A percentile compares a stretch with the other conserved stretches of the same genome.
Conservation (phyloP, 2,888 invertebrate species). For the Bruchidius siliquastri region DNA sequence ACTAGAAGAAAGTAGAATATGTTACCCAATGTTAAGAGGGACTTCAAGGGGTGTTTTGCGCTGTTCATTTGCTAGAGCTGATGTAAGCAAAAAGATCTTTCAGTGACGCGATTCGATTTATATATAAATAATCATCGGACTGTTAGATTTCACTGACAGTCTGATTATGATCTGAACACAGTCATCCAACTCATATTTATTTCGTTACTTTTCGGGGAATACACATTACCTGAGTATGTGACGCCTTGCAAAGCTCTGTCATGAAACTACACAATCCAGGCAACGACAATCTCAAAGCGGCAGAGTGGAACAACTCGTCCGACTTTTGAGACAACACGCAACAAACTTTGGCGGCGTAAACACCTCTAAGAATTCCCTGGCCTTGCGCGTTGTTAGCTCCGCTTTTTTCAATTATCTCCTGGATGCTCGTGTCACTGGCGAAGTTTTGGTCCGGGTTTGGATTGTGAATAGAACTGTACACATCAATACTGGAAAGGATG, state of each 20-base stretch:
- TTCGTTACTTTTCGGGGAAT: too few species aligned
- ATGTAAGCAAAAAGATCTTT: too few species aligned
- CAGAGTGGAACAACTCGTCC: slow-evolving; percentile 85
- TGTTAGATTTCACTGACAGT: too few species aligned
- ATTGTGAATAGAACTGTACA: slow-evolving; percentile 74
- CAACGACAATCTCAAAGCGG: slow-evolving; percentile 81
- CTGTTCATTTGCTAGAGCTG: too few species aligned
- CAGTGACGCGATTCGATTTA: too few species aligned
- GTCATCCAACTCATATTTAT: too few species aligned
- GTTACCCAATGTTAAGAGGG: too few species aligned
- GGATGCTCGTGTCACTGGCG: slow-evolving; percentile 65
- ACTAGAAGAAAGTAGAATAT: too few species aligned
- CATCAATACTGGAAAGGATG: slow-evolving; percentile 63
- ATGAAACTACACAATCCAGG: slow-evolving; percentile 80
- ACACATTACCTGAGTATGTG: slow-evolving; percentile 65
- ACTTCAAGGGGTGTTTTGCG: too few species aligned
- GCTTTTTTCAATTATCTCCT: slow-evolving; percentile 64
- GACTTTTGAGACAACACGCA: slow-evolving; percentile 87
- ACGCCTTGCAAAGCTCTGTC: slow-evolving; percentile 77
- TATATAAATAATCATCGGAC: too few species aligned
- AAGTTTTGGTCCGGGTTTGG: slow-evolving; percentile 46
- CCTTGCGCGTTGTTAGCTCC: slow-evolving; percentile 46
- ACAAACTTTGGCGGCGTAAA: slow-evolving; percentile 82
- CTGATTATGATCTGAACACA: too few species aligned
- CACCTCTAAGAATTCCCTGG: slow-evolving; percentile 61